Evolutionary conservation across 2,113 vertebrate genomes (phyloP), one percentile per base, ranked within the genome.

Genomic region (Tragelaphus scriptus): DNA sequence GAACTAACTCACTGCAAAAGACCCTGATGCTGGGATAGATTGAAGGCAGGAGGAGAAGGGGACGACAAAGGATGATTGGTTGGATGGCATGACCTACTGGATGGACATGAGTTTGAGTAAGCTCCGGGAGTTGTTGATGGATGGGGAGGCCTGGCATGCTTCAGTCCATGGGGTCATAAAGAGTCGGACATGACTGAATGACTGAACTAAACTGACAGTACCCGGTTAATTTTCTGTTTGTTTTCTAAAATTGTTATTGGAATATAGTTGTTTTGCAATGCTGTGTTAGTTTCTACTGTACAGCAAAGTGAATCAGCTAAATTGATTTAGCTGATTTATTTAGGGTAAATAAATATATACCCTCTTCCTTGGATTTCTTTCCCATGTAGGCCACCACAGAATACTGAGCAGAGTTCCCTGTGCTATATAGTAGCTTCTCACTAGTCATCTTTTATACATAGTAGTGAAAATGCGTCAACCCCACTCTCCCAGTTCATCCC

Each of bases 71-170:
- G n/a, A 71, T 71, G 17, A 71, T 17, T 36, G 9, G n/a, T 11
- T 71, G 65, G n/a, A 71, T 11, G n/a, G 65, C 65, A 71, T 36
- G 17, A 36, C 9, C 2, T 2, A 71, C 17, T 71, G 8, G 17
- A 71, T 21, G n/a, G 65, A 71, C 9, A 11, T 21, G 65, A 36
- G 65, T 71, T 36, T 71, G n/a, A 36, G n/a, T n/a, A 5, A 71
- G 9, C 65, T 71, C n/a, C 0, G 0, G n/a, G 17, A 36, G 17
- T 36, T 71, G n/a, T 0, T 36, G n/a, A 36, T 36, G 65, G 17
- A 71, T 9, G 11, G 17, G 17, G n/a, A 11, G n/a, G n/a, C n/a
- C n/a, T 71, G 65, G n/a, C 4, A 0, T 71, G 9, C 7, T 71
- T 10, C n/a, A 21, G n/a, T 36, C n/a, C 17, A 21, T 21, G n/a